These are phyloP conservation scores for Phrynosoma platyrhinos DNA, from an alignment of 2,113 vertebrate species.

Conservation along the genomic window DNA sequence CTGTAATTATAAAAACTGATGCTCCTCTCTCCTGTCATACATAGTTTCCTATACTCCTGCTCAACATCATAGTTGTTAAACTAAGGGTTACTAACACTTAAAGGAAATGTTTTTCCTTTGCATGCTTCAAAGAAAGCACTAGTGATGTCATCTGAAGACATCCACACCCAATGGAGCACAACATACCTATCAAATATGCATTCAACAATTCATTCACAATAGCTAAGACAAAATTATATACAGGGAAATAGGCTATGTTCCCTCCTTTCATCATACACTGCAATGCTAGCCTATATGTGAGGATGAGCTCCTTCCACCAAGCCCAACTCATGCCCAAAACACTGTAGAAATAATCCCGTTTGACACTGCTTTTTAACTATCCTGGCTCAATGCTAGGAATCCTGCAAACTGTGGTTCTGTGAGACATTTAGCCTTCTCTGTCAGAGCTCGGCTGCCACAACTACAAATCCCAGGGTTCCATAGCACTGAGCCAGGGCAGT, in stretches of 20 bases:
- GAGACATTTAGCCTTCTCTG: too few relatives aligned
- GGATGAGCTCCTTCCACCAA: neutral
- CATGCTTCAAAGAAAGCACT: constrained; percentile 1
- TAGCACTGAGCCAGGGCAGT: too few relatives aligned
- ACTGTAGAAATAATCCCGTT: too few relatives aligned
- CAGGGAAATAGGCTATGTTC: neutral
- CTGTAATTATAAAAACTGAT: constrained; percentile 12
- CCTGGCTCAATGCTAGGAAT: too few relatives aligned
- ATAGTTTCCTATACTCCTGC: neutral
- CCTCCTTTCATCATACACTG: neutral
- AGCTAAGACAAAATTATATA: neutral
- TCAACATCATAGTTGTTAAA: neutral
- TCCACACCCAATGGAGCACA: constrained; percentile 61
- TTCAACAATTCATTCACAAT: neutral
- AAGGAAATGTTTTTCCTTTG: constrained; percentile 7
- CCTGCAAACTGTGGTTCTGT: too few relatives aligned
- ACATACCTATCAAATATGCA: constrained; percentile 28
- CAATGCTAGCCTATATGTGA: neutral
- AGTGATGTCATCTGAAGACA: constrained; percentile 61
- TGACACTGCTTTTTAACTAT: too few relatives aligned
- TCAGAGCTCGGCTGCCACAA: neutral
- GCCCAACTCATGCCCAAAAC: neutral
- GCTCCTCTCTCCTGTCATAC: too few relatives aligned
- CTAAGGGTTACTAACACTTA: constrained; percentile 3
- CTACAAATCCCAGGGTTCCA: neutral